Evolutionary conservation across 1,140 invertebrate species (phyloP).

Genomic region (Spodoptera litura): DNA sequence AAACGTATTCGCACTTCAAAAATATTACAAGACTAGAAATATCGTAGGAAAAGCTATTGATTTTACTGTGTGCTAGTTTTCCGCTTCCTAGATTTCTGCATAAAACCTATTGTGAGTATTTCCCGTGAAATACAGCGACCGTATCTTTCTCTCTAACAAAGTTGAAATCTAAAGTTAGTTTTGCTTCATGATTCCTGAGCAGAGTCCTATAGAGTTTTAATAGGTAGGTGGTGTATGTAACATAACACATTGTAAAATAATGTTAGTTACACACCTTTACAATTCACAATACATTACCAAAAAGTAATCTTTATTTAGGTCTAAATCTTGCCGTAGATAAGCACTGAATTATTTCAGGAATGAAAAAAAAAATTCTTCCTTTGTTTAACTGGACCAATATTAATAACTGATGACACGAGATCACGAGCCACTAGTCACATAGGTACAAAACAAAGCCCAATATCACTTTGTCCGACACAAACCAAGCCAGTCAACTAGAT

Average conservation of each 20-base stretch:
- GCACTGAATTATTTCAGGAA: too few relatives aligned
- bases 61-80: slow-evolving; percentile 22
- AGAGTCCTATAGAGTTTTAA: neutral
- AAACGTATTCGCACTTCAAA: neutral
- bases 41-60: slow-evolving; percentile 26
- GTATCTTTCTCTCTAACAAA: slow-evolving; percentile 33
- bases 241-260: too few relatives aligned
- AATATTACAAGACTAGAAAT: neutral
- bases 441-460: too few relatives aligned
- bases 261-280: too few relatives aligned
- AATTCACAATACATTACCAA: too few relatives aligned
- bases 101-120: slow-evolving; percentile 23
- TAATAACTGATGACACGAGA: too few relatives aligned
- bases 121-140: slow-evolving; percentile 19
- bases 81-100: slow-evolving; percentile 21
- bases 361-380: too few relatives aligned
- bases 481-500: neutral
- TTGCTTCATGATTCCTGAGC: slow-evolving; percentile 18
- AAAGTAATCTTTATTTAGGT: too few relatives aligned
- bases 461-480: neutral
- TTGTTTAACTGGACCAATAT: too few relatives aligned
- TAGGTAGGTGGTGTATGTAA: neutral
- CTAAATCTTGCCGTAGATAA: too few relatives aligned
- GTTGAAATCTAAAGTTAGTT: slow-evolving; percentile 27
- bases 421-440: too few relatives aligned